Evolutionary conservation across 2,797 vertebrate species (phyloP).

Genomic region (Macropus fuliginosus): DNA sequence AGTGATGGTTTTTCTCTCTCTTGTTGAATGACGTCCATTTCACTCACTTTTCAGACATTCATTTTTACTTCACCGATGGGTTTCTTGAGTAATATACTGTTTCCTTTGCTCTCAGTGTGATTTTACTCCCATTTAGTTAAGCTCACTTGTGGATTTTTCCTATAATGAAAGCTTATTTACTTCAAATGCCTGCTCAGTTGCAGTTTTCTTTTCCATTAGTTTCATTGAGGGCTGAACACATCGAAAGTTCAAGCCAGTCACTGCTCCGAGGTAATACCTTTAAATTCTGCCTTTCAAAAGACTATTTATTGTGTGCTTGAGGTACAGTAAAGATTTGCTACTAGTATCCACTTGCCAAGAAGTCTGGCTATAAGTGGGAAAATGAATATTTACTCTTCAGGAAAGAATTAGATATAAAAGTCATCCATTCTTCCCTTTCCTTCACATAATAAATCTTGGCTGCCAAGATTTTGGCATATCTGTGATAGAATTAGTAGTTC

Average conservation of each 20-base stretch:
- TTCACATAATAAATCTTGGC: constrained; percentile 26
- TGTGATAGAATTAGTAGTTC: background rate
- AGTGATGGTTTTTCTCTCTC: background rate
- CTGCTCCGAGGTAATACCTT: constrained; percentile 19
- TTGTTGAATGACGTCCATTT: background rate
- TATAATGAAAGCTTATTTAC: constrained; percentile 22
- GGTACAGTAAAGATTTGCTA: constrained; percentile 46
- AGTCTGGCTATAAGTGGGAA: constrained; percentile 27
- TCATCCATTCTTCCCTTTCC: constrained; percentile 11
- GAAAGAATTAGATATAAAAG: constrained; percentile 31
- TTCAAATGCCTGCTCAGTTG: constrained; percentile 36
- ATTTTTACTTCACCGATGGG: background rate
- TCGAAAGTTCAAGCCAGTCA: constrained; percentile 63
- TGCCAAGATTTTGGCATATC: background rate
- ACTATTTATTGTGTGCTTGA: constrained; percentile 11
- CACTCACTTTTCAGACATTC: background rate
- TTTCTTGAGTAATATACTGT: constrained; percentile 19
- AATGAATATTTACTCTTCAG: constrained; percentile 39
- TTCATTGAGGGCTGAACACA: constrained; percentile 34
- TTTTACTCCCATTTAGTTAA: constrained; percentile 11
- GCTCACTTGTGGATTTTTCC: constrained; percentile 19
- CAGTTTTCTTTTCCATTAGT: constrained; percentile 33
- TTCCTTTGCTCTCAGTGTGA: background rate
- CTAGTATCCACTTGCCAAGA: constrained; percentile 17
- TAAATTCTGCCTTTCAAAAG: constrained; percentile 42